Conservation (phyloP, 2,113 vertebrate species). For the Aramus guarauna region DNA sequence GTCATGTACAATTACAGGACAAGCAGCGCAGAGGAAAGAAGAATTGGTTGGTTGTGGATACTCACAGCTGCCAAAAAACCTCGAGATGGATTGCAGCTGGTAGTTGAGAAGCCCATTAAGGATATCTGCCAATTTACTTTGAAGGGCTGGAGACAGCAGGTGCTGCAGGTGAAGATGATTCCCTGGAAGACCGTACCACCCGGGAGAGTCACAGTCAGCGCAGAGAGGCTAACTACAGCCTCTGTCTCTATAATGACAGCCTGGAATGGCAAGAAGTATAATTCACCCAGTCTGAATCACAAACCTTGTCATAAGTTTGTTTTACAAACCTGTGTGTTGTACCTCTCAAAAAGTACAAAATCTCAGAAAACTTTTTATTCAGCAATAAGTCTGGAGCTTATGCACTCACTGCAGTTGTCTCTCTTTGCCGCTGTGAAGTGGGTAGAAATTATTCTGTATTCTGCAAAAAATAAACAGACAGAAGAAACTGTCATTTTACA, state of each 20-base stretch:
- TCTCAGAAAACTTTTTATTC: neutral
- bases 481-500: neutral
- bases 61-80: neutral
- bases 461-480: neutral
- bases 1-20: neutral
- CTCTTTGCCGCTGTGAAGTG: neutral
- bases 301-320: neutral
- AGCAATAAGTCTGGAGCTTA: neutral
- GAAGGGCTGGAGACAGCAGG: neutral
- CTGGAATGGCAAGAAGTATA: neutral
- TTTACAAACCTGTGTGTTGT: neutral
- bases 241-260: neutral
- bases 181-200: neutral
- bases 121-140: neutral
- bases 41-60: neutral
- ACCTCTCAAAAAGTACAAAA: neutral
- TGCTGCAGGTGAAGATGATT: slow-evolving; percentile 17
- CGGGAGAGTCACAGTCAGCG: neutral
- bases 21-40: neutral
- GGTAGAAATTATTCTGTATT: neutral
- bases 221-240: neutral
- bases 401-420: neutral
- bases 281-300: neutral
- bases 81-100: slow-evolving; percentile 6
- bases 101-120: neutral